Conservation (phyloP, 2,113 vertebrate genomes). For the Psilopogon haemacephalus region DNA sequence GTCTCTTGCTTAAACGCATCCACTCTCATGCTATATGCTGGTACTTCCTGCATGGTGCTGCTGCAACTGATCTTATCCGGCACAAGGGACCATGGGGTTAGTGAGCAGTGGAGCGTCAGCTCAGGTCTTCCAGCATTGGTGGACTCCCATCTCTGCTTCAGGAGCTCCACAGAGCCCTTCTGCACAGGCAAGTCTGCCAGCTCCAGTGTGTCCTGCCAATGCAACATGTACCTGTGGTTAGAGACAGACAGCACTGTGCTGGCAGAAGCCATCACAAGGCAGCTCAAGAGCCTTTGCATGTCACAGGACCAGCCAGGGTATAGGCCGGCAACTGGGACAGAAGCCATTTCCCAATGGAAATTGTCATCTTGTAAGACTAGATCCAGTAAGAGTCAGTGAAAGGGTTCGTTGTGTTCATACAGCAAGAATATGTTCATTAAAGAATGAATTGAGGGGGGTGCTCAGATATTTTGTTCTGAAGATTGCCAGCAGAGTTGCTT, state of each 20-base stretch:
- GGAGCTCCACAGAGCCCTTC: conserved; percentile 66
- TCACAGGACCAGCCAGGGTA: not conserved
- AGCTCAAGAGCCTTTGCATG: accelerated
- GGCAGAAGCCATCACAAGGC: accelerated
- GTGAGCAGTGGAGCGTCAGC: not conserved
- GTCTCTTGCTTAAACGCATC: conserved; percentile 54
- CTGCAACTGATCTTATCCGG: not conserved
- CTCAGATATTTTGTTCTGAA: conserved; percentile 12
- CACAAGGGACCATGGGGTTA: not conserved
- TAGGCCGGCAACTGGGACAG: not conserved
- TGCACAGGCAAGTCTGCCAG: conserved; percentile 54
- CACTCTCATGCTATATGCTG: not conserved
- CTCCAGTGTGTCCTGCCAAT: conserved; percentile 65
- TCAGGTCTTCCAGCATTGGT: not conserved
- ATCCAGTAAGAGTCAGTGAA: not conserved
- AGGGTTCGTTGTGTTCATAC: not conserved
- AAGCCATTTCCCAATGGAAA: not conserved
- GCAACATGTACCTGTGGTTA: conserved; percentile 17
- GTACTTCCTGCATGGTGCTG: not conserved
- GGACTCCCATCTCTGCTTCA: conserved; percentile 73
- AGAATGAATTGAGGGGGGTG: not conserved
- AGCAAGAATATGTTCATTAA: not conserved
- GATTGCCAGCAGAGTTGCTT: conserved; percentile 6
- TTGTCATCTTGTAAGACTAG: not conserved
- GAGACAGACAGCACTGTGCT: accelerated